Base-by-base conservation (phyloP, 2,113 vertebrate species). In the Paralichthys olivaceus region DNA sequence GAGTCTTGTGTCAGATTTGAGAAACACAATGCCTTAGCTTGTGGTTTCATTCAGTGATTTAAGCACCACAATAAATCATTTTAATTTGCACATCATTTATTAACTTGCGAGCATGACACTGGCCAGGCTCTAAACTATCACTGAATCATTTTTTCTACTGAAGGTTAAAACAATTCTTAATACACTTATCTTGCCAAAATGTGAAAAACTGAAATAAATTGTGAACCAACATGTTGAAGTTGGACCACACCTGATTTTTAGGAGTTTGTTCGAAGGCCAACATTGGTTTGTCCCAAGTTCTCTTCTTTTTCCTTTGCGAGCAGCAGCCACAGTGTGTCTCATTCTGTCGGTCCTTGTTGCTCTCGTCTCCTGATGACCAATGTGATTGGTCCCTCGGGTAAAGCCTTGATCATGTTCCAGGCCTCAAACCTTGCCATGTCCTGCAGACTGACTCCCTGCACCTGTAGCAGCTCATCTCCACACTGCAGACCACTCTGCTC, bases 381-480 rank as follows among this genome's bases (percentile, higher is more conserved):
- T 0, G 88, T 91, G 72, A 96, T 83, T 1, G 93, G 90, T 1
- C 97, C 97, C 0, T 96, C 95, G 1, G 97, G 96, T 60, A 99
- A 86, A 0, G 92, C 90, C 84, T 98, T 99, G 86, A 99, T 96
- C 72, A 95, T 40, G 61, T 88, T 97, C 97, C 97, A 98, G 0
- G 96, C 98, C 80, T 99, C 97, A 0, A 98, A 97, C n/a, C 97
- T 95, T 0, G 96, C 95, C 74, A 97, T 95, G 28, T 96, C 96
- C 79, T 96, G 95, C 81, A 96, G 59, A 34, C 73, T 55, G 3
- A 81, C 82, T 14, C 90, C 92, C 58, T 96, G 95, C 49, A 99
- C 86, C 57, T 96, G 94, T 73, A 98, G 22, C 20, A 99, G 60
- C 63, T 97, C 96, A 7, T 98, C 97, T 0, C 97, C 97, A 0